Evolutionary conservation across 2,113 vertebrate genomes (phyloP).

Genomic region (Cheilinus undulatus): DNA sequence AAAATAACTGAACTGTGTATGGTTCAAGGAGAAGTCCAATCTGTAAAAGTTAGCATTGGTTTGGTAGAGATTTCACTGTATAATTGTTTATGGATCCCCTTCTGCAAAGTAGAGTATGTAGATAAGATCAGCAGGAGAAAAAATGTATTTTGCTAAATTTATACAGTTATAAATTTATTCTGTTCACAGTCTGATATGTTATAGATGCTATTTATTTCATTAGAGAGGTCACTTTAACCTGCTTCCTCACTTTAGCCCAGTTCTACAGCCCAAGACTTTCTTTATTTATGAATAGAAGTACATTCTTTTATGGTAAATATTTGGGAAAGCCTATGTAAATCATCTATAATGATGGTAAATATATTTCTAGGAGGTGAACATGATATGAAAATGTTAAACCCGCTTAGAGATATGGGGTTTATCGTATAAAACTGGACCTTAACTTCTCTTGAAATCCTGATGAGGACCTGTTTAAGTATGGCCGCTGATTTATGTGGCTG

Average conservation of each 20-base stretch:
- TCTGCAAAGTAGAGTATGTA: conserved; percentile 84
- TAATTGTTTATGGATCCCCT: conserved; percentile 80
- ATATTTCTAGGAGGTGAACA: conserved; percentile 67
- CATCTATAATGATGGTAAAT: conserved; percentile 60
- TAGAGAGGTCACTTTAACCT: conserved; percentile 71
- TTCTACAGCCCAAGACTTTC: conserved; percentile 46
- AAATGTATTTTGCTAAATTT: conserved; percentile 88
- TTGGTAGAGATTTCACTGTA: conserved; percentile 81
- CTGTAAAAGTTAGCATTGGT: conserved; percentile 80
- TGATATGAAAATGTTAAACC: conserved; percentile 54
- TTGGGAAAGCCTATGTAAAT: conserved; percentile 62
- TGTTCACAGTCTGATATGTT: conserved; percentile 71
- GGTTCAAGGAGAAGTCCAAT: conserved; percentile 74
- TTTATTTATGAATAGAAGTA: conserved; percentile 72
- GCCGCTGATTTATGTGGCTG: conserved; percentile 33
- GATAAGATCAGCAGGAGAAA: conserved; percentile 81
- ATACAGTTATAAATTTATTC: conserved; percentile 78
- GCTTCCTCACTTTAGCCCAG: conserved; percentile 56
- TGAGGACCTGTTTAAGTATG: conserved; percentile 45
- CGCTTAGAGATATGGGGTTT: conserved; percentile 44
- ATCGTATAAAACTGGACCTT: conserved; percentile 59
- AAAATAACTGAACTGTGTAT: conserved; percentile 61
- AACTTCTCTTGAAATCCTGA: conserved; percentile 46
- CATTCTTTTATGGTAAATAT: conserved; percentile 68
- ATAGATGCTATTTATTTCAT: conserved; percentile 77